phyloP scores from a whole-genome alignment of 2,113 vertebrate species.

The Bambusicola thoracicus region DNA sequence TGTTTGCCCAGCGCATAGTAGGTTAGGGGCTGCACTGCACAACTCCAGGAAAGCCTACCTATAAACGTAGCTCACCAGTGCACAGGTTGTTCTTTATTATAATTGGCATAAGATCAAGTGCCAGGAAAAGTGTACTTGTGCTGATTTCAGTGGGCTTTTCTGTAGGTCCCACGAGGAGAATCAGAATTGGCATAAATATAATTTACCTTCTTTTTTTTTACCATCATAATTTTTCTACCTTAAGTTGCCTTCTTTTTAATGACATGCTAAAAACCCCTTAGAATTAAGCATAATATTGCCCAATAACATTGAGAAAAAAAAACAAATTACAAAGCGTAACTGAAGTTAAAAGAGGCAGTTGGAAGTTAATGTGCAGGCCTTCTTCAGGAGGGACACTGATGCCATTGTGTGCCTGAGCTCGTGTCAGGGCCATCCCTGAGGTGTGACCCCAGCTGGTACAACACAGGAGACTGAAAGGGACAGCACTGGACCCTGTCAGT shows the following conservation, averaged over 20 bases:
- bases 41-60: background rate
- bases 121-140: background rate
- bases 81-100: background rate
- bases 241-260: background rate
- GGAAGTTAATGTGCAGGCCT: background rate
- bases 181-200: background rate
- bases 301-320: background rate
- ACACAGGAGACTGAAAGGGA: background rate
- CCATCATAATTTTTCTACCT: background rate
- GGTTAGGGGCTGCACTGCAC: background rate
- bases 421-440: background rate
- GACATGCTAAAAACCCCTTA: background rate
- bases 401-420: background rate
- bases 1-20: background rate
- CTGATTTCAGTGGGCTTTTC: background rate
- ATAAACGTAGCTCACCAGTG: fast-evolving
- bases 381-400: background rate
- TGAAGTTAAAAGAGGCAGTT: background rate
- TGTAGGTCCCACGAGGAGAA: background rate
- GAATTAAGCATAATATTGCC: background rate
- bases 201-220: background rate
- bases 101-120: background rate
- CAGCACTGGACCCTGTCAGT: background rate
- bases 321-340: background rate
- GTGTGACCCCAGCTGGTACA: background rate